These are phyloP conservation scores for Laothoe populi DNA, from an alignment of 2,888 invertebrate genomes.

Conservation along the genomic window DNA sequence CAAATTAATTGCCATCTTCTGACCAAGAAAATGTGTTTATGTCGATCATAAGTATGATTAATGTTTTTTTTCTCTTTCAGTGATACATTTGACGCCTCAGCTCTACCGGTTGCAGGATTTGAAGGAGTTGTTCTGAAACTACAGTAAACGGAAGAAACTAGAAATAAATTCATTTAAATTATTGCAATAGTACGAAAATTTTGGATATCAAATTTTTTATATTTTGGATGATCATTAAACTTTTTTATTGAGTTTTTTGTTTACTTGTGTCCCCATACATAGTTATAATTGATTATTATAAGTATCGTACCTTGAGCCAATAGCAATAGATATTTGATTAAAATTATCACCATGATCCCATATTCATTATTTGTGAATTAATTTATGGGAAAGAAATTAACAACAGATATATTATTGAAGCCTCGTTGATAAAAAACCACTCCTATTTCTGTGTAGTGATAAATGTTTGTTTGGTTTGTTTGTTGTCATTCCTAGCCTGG, in stretches of 20 bases:
- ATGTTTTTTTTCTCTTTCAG: conserved; percentile 48
- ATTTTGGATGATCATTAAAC: not conserved
- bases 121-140: conserved; percentile 70
- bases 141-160: conserved; percentile 33
- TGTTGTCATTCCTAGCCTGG: no score
- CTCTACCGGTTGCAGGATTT: conserved; percentile 62
- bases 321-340: no score
- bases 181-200: no score
- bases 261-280: not conserved
- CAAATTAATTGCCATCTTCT: conserved; percentile 6
- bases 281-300: no score
- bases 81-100: conserved; percentile 54
- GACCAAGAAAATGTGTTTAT: conserved; percentile 2
- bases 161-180: not conserved
- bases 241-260: not conserved
- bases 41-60: conserved; percentile 10
- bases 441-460: no score
- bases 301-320: no score
- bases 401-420: no score
- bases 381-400: no score
- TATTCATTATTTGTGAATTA: no score
- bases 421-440: no score
- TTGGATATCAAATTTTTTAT: not conserved
- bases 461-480: no score
- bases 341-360: no score